phyloP scores from a whole-genome alignment of 2,113 vertebrate genomes.

The Albula glossodonta region DNA sequence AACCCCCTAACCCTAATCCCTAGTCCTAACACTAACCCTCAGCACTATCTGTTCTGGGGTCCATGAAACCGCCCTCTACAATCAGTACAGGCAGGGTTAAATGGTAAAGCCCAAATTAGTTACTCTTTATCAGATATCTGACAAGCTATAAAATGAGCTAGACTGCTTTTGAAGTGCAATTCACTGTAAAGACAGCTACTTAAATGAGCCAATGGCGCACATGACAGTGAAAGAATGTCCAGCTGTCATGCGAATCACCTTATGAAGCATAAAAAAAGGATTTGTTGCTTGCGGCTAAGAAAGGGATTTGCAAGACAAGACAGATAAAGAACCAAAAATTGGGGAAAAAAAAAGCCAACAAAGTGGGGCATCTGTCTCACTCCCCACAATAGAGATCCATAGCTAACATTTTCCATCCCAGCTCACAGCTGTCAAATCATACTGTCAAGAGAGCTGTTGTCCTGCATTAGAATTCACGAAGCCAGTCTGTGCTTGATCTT shows the following conservation, averaged over 20 bases:
- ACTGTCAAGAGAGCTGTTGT: background rate
- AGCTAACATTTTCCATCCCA: background rate
- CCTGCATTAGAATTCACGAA: background rate
- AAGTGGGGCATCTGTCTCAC: background rate
- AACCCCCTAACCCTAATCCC: too few relatives aligned
- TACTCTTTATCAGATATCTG: background rate
- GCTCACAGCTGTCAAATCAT: conserved; percentile 8
- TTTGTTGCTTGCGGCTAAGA: background rate
- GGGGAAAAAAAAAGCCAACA: background rate
- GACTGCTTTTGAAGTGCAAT: background rate
- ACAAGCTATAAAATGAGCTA: background rate
- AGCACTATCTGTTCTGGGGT: too few relatives aligned
- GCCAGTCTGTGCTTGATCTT: background rate
- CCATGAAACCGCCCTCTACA: too few relatives aligned
- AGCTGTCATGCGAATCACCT: background rate
- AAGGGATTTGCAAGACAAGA: background rate
- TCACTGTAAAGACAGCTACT: background rate
- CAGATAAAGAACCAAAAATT: background rate
- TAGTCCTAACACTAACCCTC: too few relatives aligned
- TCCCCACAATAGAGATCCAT: background rate
- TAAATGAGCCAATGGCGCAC: background rate
- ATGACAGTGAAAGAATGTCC: background rate
- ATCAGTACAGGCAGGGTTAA: background rate
- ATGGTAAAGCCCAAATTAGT: background rate
- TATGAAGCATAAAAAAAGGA: background rate